Evolutionary conservation across 2,797 vertebrate species (phyloP), one percentile per base, ranked within the genome.

Genomic region (Carduelis carduelis): DNA sequence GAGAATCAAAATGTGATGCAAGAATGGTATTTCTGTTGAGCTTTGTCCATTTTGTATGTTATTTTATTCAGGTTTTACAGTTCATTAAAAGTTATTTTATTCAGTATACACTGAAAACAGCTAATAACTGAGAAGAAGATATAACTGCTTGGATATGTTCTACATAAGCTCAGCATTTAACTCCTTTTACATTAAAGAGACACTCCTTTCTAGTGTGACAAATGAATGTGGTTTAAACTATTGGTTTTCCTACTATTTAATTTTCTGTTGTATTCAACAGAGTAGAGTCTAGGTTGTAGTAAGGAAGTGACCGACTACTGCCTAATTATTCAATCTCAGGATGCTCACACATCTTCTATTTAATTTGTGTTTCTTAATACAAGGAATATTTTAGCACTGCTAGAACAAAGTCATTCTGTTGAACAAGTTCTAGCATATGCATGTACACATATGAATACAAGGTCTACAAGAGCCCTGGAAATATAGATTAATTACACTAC

Each of bases 1-100:
- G 79, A 94, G 83, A 95, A 80, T 92, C 63, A 95, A 83, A 87
- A 84, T 57, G 56, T 85, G 90, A 90, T 56, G 49, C 69, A 95
- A 91, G 37, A 89, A 49, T 22, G 61, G 2, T 27, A 74, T 39
- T 93, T 91, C 63, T 90, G 8, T 46, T 93, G 49, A 77, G 37
- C 27, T 82, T 82, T 74, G 9, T 70, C 87, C 7, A 68, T 64
- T 74, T 52, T 79, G 8, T 41, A 78, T 12, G 9, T 43, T 47
- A 60, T 57, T 82, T 83, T 85, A 46, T 85, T 87, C 22, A 9
- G n/a, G 41, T 89, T 83, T 93, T 71, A 82, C 43, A 59, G 32
- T 27, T 84, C 3, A 1, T n/a, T 90, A 44, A 3, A 3, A 63
- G 37, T 52, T 56, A 56, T 21, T 71, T 80, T 69, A 66, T 63